These are phyloP conservation scores for Cheilosia pagana DNA, from an alignment of 2,888 invertebrate genomes.

Conservation along the genomic window DNA sequence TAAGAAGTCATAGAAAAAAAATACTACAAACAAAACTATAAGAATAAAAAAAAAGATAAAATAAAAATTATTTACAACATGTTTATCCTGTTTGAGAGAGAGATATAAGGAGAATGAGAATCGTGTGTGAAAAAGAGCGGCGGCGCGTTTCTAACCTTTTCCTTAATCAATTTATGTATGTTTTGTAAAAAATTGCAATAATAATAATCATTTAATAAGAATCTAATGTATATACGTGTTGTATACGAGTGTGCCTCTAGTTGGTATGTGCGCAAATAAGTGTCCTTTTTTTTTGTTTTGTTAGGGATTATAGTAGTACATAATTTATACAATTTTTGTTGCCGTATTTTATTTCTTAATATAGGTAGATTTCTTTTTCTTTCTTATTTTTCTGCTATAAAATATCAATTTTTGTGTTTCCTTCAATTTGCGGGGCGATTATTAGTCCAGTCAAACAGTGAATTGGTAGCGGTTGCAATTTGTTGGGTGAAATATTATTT, in stretches of 20 bases:
- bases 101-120: conserved; percentile 25
- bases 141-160: conserved; percentile 18
- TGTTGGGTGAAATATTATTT: neutral
- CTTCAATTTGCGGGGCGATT: conserved; percentile 22
- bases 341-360: conserved; percentile 16
- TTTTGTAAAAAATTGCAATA: conserved; percentile 59
- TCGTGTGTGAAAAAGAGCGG: conserved; percentile 35
- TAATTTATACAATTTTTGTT: conserved; percentile 53
- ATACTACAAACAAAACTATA: conserved; percentile 4
- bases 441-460: conserved; percentile 23
- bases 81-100: conserved; percentile 7
- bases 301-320: conserved; percentile 36
- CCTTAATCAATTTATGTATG: conserved; percentile 31
- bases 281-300: conserved; percentile 22
- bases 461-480: neutral
- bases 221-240: conserved; percentile 37
- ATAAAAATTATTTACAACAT: conserved; percentile 61
- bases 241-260: conserved; percentile 67
- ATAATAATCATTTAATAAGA: conserved; percentile 49
- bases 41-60: conserved; percentile 12
- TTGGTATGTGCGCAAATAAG: conserved; percentile 73
- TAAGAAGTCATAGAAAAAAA: conserved; percentile 26
- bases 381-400: conserved; percentile 38
- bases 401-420: conserved; percentile 42
- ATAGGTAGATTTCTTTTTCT: conserved; percentile 9